Conservation (phyloP, 2,888 invertebrate genomes). For the Galerucella nymphaeae region DNA sequence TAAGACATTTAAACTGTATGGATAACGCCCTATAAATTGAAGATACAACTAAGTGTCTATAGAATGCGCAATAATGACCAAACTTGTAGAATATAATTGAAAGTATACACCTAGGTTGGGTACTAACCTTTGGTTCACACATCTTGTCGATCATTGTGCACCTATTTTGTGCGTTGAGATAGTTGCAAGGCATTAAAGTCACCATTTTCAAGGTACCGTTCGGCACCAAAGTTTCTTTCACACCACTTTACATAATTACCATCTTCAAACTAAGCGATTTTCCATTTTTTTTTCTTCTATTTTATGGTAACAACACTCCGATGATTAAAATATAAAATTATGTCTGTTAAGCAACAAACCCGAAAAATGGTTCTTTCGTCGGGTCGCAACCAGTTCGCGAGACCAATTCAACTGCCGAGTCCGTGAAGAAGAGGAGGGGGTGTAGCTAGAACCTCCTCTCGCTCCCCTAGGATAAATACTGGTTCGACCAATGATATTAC, state of each 20-base stretch:
- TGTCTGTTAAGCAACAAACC: not conserved
- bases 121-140: constrained; percentile 64
- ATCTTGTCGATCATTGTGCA: constrained; percentile 65
- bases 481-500: constrained; percentile 40
- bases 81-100: constrained; percentile 5
- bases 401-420: constrained; percentile 31
- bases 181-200: constrained; percentile 76
- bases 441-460: constrained; percentile 38
- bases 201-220: constrained; percentile 67
- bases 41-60: no score
- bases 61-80: not conserved
- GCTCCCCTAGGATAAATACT: constrained; percentile 36
- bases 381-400: constrained; percentile 26
- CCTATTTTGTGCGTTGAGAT: constrained; percentile 69
- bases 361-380: constrained; percentile 19
- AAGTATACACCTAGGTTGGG: not conserved
- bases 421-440: constrained; percentile 37
- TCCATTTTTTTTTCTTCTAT: not conserved
- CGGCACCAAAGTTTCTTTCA: constrained; percentile 44
- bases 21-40: no score
- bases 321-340: not conserved
- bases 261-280: not conserved
- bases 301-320: not conserved
- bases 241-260: constrained; percentile 34
- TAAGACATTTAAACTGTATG: no score